Evolutionary conservation across 2,797 vertebrate genomes (phyloP).

Genomic region (Pogonophryne albipinna): DNA sequence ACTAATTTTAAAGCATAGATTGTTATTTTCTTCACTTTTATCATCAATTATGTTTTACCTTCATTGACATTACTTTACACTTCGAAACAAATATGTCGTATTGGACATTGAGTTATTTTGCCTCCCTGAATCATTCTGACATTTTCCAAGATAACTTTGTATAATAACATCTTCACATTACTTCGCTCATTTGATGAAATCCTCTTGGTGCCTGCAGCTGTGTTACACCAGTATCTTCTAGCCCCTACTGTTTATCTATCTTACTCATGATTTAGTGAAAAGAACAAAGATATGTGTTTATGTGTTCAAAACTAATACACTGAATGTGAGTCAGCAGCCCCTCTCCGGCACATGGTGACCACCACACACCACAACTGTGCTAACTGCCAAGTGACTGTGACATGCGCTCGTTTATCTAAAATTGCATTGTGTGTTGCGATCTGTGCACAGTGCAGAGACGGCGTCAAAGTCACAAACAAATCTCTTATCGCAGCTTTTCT

Average conservation of each 20-base stretch:
- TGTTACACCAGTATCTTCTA: not conserved
- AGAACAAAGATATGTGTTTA: constrained; percentile 2
- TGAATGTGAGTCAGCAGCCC: not conserved
- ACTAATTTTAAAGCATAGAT: not conserved
- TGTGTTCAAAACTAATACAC: not conserved
- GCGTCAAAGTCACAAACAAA: constrained; percentile 5
- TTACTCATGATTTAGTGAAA: not conserved
- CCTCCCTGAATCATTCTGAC: constrained; percentile 13
- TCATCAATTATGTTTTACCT: not conserved
- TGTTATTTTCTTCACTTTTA: not conserved
- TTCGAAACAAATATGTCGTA: not conserved
- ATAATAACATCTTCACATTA: constrained; percentile 1
- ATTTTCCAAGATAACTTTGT: constrained; percentile 18
- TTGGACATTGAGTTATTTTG: not conserved
- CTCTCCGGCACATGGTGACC: constrained; percentile 4
- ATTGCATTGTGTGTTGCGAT: constrained; percentile 8
- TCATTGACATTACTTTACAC: not conserved
- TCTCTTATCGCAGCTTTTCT: constrained; percentile 6
- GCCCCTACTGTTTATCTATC: not conserved
- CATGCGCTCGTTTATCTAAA: constrained; percentile 7
- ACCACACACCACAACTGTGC: not conserved
- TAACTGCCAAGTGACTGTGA: constrained; percentile 16
- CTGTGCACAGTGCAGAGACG: not conserved
- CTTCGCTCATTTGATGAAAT: constrained; percentile 5
- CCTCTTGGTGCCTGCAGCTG: not conserved